Evolutionary conservation across 1,140 invertebrate species (phyloP).

Genomic region (Drosophila arawakana): DNA sequence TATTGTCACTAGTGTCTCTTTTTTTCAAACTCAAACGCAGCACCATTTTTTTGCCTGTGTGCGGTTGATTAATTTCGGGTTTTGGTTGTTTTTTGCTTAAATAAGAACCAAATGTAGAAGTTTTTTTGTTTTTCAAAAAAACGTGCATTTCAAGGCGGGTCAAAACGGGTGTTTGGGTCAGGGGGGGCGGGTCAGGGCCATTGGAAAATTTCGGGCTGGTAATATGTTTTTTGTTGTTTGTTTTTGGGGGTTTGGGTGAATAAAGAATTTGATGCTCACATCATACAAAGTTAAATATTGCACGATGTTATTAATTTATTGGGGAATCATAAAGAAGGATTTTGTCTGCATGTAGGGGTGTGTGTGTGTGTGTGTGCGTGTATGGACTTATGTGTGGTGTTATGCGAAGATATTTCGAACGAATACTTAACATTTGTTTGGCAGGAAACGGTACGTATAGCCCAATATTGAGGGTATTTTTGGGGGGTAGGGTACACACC

Average conservation of each 20-base stretch:
- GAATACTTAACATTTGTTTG: slow-evolving; percentile 30
- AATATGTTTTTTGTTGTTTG: not conserved
- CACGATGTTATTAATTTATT: not conserved
- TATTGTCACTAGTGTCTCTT: slow-evolving; percentile 84
- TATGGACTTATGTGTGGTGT: slow-evolving; percentile 4
- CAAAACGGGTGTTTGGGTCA: not conserved
- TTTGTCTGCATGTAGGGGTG: slow-evolving; percentile 3
- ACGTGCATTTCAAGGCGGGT: slow-evolving; percentile 41
- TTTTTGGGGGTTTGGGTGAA: slow-evolving; percentile 17
- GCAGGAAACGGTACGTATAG: slow-evolving; percentile 14
- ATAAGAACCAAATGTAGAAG: slow-evolving; percentile 52
- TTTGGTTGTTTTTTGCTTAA: slow-evolving; percentile 29
- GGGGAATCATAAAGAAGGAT: slow-evolving; percentile 12
- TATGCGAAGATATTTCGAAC: slow-evolving; percentile 15
- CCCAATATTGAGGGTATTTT: slow-evolving; percentile 12
- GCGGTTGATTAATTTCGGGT: slow-evolving; percentile 41
- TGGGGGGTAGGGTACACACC: not conserved
- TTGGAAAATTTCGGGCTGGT: slow-evolving; percentile 1
- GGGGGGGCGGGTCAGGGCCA: slow-evolving; percentile 5
- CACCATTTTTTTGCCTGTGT: slow-evolving; percentile 66
- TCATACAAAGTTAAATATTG: slow-evolving; percentile 5
- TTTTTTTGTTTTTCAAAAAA: slow-evolving; percentile 13
- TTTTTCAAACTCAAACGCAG: slow-evolving; percentile 82
- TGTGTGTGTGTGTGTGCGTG: not conserved
- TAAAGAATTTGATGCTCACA: slow-evolving; percentile 36